Evolutionary conservation across 2,888 invertebrate genomes (phyloP).

Genomic region (Lasioglossum leucozonium): DNA sequence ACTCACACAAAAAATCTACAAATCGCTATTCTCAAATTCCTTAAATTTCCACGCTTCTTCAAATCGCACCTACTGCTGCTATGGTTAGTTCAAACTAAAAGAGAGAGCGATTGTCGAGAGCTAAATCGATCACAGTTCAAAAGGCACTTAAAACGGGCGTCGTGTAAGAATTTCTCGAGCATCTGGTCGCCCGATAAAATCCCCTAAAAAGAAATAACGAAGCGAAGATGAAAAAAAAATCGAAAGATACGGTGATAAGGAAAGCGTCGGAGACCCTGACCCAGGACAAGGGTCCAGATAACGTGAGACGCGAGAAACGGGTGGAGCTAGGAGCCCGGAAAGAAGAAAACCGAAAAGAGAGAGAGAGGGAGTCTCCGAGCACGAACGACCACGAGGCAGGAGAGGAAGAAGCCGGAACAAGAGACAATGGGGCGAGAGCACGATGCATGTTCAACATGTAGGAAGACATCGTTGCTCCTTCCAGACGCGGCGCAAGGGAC

Average conservation of each 20-base stretch:
- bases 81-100: too few relatives aligned
- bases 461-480: conserved; percentile 79
- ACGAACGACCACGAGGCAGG: conserved; percentile 13
- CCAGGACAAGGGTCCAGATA: conserved; percentile 7
- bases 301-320: neutral
- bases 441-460: conserved; percentile 82
- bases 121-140: too few relatives aligned
- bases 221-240: neutral
- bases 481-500: conserved; percentile 80
- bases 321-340: neutral
- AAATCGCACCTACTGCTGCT: too few relatives aligned
- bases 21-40: too few relatives aligned
- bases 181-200: too few relatives aligned
- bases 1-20: too few relatives aligned
- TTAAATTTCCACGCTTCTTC: too few relatives aligned
- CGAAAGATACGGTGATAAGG: neutral
- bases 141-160: too few relatives aligned
- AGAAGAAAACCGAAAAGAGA: neutral
- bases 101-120: too few relatives aligned
- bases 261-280: conserved; percentile 15
- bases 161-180: too few relatives aligned
- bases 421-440: conserved; percentile 76
- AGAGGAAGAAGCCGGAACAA: conserved; percentile 64
- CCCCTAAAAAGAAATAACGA: neutral
- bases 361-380: neutral